Conservation (phyloP, 1,140 invertebrate genomes). For the Dinothrombium tinctorium region DNA sequence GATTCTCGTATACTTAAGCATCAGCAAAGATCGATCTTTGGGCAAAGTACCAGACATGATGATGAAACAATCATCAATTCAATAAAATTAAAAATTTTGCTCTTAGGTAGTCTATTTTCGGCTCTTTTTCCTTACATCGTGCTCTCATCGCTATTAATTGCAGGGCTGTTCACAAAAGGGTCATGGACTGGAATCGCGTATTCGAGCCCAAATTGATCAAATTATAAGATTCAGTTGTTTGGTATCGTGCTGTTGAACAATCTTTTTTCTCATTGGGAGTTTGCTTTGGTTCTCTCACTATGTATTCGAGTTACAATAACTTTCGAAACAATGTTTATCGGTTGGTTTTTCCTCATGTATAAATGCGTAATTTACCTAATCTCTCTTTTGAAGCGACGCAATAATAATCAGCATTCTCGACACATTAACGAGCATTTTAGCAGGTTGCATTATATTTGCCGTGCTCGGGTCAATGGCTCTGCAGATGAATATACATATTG, state of each 20-base stretch:
- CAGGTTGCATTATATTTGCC: conserved; percentile 90
- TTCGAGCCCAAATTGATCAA: conserved; percentile 20
- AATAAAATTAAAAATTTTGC: not conserved
- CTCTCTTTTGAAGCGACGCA: conserved; percentile 41
- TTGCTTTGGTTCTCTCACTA: conserved; percentile 79
- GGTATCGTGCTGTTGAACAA: conserved; percentile 66
- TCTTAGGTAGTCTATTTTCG: conserved; percentile 34
- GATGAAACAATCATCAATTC: too few relatives aligned
- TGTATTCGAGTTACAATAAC: conserved; percentile 84
- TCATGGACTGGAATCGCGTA: conserved; percentile 27
- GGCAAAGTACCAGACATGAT: conserved; percentile 1
- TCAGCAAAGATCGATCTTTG: conserved; percentile 20
- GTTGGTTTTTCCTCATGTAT: too few relatives aligned
- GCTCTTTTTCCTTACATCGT: conserved; percentile 33
- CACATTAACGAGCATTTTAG: conserved; percentile 87
- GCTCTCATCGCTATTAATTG: conserved; percentile 26
- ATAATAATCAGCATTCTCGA: conserved; percentile 82
- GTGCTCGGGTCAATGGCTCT: conserved; percentile 44
- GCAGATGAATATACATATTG: conserved; percentile 1
- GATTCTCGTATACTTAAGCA: conserved; percentile 23
- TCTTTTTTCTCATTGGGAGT: conserved; percentile 91
- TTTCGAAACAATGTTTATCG: conserved; percentile 91
- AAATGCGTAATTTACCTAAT: not conserved
- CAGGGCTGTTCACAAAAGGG: conserved; percentile 28
- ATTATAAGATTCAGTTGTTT: conserved; percentile 18